These are phyloP conservation scores for Neodiprion pinetum DNA, from an alignment of 1,140 invertebrate genomes.

Conservation along the genomic window DNA sequence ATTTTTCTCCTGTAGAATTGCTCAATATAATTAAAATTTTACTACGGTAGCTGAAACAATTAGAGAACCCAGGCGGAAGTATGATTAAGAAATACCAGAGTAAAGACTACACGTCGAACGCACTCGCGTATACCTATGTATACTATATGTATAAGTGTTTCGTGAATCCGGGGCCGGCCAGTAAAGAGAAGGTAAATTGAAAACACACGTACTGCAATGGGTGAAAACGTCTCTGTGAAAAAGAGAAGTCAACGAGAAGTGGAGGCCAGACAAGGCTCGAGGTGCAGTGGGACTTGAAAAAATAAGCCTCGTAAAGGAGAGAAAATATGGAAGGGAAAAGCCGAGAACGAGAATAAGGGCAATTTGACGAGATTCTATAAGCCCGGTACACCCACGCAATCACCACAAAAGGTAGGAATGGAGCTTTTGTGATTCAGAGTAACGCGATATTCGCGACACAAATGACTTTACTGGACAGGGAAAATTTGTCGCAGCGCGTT, in stretches of 20 bases:
- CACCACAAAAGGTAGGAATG: neutral
- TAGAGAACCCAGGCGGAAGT: too few species aligned
- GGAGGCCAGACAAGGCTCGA: neutral
- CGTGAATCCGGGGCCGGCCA: too few species aligned
- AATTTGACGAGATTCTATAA: neutral
- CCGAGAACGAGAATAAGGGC: neutral
- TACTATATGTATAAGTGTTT: too few species aligned
- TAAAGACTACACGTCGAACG: too few species aligned
- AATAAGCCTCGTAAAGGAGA: neutral
- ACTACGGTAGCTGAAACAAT: too few species aligned
- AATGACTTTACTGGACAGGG: neutral
- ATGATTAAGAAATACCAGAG: too few species aligned
- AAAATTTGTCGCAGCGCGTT: neutral
- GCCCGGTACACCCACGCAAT: slow-evolving; percentile 1
- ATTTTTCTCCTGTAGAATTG: too few species aligned
- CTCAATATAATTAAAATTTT: too few species aligned
- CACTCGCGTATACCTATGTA: too few species aligned
- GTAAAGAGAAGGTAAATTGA: neutral
- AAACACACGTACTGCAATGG: neutral
- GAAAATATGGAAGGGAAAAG: neutral
- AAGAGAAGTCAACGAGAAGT: neutral
- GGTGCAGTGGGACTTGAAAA: neutral
- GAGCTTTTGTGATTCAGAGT: neutral
- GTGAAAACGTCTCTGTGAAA: neutral
- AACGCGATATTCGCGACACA: slow-evolving; percentile 1